Conservation (phyloP, 1,140 invertebrate genomes). For the Diachasma alloeum region DNA sequence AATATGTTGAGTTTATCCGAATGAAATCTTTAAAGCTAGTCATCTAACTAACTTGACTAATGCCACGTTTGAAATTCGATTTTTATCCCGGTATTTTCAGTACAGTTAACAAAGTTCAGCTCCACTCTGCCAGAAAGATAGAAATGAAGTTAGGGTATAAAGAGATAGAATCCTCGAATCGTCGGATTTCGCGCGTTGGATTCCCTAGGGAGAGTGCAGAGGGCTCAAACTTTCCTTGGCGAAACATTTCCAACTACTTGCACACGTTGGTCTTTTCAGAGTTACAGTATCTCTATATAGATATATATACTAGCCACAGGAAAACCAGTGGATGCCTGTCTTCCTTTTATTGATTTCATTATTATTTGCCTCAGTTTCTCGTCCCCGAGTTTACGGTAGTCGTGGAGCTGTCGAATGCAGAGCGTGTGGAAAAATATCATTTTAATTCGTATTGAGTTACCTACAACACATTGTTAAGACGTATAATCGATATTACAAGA, state of each 20-base stretch:
- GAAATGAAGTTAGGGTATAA: constrained; percentile 3
- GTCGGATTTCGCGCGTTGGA: not conserved
- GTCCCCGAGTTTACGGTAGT: not conserved
- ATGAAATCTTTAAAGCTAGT: not conserved
- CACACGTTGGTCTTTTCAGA: not conserved
- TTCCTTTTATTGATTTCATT: not conserved
- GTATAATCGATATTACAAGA: not conserved
- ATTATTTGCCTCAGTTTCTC: not conserved
- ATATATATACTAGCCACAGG: not conserved
- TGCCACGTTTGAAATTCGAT: not conserved
- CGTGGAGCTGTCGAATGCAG: not conserved
- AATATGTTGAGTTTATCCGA: too few relatives aligned
- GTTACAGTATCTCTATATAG: not conserved
- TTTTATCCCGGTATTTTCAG: not conserved
- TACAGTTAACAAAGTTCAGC: not conserved
- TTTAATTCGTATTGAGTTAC: not conserved
- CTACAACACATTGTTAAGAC: not conserved
- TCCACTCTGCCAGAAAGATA: not conserved
- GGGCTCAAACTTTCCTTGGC: not conserved
- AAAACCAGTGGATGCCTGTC: not conserved
- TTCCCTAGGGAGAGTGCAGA: not conserved
- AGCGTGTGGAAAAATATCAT: not conserved
- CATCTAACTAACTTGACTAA: not conserved
- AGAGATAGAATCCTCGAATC: not conserved
- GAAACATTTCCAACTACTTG: not conserved